Percentiles rank a stretch among this genome's conserved stretches.
Conservation (phyloP, 2,113 vertebrate genomes). For the Hypomesus transpacificus region DNA sequence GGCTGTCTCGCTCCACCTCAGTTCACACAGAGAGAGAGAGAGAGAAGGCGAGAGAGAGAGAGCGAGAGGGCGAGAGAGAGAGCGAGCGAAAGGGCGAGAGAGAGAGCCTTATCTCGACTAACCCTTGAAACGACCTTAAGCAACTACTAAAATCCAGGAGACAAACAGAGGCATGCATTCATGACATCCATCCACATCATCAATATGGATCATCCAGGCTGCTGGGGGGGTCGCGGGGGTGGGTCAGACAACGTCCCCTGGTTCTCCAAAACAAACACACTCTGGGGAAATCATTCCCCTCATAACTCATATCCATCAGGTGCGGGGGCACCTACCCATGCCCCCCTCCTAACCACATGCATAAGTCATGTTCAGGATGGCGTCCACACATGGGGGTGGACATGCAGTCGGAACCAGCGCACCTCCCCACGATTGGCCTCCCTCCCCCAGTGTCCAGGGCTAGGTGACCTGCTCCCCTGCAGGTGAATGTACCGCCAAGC, state of each 20-base stretch:
- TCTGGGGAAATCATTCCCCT: slow-evolving; percentile 32
- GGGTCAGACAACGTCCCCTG: slow-evolving; percentile 4
- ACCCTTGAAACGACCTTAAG: background rate
- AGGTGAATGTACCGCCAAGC: background rate
- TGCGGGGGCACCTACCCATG: slow-evolving; percentile 16
- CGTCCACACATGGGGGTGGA: background rate
- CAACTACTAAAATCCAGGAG: background rate
- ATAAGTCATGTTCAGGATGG: slow-evolving; percentile 14
- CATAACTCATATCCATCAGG: slow-evolving; percentile 20
- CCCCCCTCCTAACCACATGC: background rate
- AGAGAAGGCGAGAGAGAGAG: too few relatives aligned
- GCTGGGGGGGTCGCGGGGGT: slow-evolving; percentile 4
- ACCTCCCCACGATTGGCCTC: too few relatives aligned
- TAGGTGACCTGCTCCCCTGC: background rate
- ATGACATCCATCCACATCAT: slow-evolving; percentile 21
- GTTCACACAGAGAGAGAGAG: too few relatives aligned
- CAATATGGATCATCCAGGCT: slow-evolving; percentile 34
- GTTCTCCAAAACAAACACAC: slow-evolving; percentile 33
- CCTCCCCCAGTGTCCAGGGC: too few relatives aligned
- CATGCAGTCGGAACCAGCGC: background rate
- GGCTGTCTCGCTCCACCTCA: too few relatives aligned
- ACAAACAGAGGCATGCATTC: background rate
- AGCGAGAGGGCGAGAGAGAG: too few relatives aligned
- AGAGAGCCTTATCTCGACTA: background rate
- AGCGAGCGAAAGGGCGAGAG: too few relatives aligned